Evolutionary conservation across 2,888 invertebrate species (phyloP), one percentile per base, ranked within the genome.

Genomic region (Callyntrura sp.): DNA sequence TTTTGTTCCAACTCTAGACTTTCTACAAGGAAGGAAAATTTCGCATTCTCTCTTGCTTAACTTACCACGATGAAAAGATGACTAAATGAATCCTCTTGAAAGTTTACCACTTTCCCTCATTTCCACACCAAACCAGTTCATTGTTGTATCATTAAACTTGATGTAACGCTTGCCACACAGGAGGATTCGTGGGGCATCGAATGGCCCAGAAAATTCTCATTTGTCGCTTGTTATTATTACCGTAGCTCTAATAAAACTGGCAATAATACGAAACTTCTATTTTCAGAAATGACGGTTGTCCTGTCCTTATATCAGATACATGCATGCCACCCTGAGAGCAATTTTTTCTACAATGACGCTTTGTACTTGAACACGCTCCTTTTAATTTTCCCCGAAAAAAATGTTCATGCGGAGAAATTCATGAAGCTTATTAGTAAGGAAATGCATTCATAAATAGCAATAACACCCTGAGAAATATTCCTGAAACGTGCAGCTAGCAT

Each of bases 191-290:
- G n/a, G 6, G 17, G 3, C 8, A 60, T 3, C n/a, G 20, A 25
- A 12, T 65, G 28, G 28, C 25, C 65, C 28, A 65, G 23, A 25
- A 65, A 43, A 20, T 48, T 73, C 48, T 20, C 8, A 20, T 17
- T 73, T 48, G 73, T 0, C 17, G 68, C n/a, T 23, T 68, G 55
- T 57, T 28, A 28, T 57, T 79, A 57, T 55, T 79, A 35, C 25
- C 17, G 81, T 81, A 45, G 62, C 62, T 8, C 62, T 14, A 57
- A 81, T 81, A 81, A 81, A 81, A 81, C 43, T 62, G 60, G 45
- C 43, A 57, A 62, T n/a, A 57, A 70, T 43, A 73, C 35, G 65
- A 45, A 83, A 35, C 5, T 73, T 51, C 65, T 73, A 85, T 48
- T 48, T 84, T 82, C 60, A 35, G 45, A 43, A 20, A 48, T 73